These are phyloP conservation scores for Thalassophryne amazonica DNA, from an alignment of 2,797 vertebrate genomes.

Conservation along the genomic window DNA sequence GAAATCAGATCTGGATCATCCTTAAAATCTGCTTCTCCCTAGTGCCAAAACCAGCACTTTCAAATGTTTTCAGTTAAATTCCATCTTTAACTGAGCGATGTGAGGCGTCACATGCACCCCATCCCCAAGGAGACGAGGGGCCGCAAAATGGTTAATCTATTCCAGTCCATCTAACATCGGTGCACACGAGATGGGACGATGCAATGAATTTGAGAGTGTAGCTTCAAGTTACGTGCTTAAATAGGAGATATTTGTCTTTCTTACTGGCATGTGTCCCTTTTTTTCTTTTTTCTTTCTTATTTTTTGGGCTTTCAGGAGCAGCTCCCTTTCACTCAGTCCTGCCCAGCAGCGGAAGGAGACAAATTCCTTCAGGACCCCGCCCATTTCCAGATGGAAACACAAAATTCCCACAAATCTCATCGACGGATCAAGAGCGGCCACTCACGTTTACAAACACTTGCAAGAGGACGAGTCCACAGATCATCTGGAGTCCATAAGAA, in stretches of 20 bases:
- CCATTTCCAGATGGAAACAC: conserved; percentile 70
- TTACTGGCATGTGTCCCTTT: conserved; percentile 1
- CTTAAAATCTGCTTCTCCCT: no score
- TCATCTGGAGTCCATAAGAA: conserved; percentile 62
- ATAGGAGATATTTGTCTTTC: background rate
- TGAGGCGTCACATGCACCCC: no score
- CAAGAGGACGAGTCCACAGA: conserved; percentile 73
- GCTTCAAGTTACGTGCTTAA: background rate
- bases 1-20: no score
- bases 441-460: conserved; percentile 77
- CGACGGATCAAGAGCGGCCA: conserved; percentile 59
- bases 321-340: conserved; percentile 73
- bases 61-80: no score
- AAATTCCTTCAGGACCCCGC: conserved; percentile 71
- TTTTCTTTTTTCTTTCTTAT: background rate
- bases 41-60: no score
- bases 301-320: conserved; percentile 62
- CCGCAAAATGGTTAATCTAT: conserved; percentile 21
- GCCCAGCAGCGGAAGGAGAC: conserved; percentile 57
- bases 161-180: conserved; percentile 9
- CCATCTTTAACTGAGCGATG: no score
- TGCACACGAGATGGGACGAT: conserved; percentile 14
- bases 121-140: no score
- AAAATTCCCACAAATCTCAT: conserved; percentile 54
- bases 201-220: conserved; percentile 1